Conservation (phyloP, 2,888 invertebrate genomes). For the Camponotus fellah region DNA sequence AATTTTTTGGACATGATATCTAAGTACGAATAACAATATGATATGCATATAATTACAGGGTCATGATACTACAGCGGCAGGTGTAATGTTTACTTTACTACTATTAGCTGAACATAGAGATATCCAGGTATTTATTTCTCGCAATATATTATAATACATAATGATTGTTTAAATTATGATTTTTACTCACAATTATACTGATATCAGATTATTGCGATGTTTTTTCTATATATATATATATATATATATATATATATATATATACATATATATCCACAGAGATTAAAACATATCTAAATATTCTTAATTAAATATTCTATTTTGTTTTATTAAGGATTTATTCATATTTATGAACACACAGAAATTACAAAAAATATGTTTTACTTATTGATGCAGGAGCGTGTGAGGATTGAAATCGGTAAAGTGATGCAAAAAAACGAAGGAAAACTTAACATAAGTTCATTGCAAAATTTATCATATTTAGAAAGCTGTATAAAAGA, state of each 20-base stretch:
- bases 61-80: constrained; percentile 89
- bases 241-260: no score
- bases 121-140: constrained; percentile 77
- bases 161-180: not conserved
- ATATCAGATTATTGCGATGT: no score
- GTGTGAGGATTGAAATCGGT: constrained; percentile 76
- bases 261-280: no score
- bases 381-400: constrained; percentile 60
- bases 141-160: not conserved
- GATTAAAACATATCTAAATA: no score
- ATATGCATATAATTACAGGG: constrained; percentile 85
- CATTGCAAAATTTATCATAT: constrained; percentile 89
- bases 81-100: constrained; percentile 87
- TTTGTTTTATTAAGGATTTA: not conserved
- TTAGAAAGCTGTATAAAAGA: not conserved
- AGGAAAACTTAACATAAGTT: constrained; percentile 87
- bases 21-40: not conserved
- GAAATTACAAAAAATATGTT: no score
- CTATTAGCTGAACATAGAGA: constrained; percentile 69
- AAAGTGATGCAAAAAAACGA: constrained; percentile 86
- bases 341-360: not conserved
- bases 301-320: no score
- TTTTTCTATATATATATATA: no score
- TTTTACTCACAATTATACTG: not conserved
- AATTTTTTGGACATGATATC: not conserved